phyloP scores from a whole-genome alignment of 2,113 vertebrate species.

The Cichladusa arquata region DNA sequence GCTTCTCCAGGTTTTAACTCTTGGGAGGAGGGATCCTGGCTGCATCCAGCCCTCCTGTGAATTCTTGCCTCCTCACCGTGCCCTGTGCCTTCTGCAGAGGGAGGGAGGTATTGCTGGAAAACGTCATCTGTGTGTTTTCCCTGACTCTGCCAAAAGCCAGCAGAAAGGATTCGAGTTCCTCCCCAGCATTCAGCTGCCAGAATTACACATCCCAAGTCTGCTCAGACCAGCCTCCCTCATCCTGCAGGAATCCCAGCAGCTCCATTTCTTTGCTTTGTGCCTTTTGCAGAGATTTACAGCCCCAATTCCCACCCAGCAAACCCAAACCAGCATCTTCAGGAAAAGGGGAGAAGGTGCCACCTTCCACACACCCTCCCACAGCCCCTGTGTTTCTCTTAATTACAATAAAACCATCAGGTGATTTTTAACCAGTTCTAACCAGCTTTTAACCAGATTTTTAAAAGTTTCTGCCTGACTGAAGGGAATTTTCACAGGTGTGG shows the following conservation, averaged over 20 bases:
- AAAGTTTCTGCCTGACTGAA: neutral
- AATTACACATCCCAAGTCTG: neutral
- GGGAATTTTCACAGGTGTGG: neutral
- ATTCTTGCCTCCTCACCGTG: neutral
- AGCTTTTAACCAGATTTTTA: neutral
- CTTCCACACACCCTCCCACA: neutral
- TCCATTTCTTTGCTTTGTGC: neutral
- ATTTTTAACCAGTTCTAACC: neutral
- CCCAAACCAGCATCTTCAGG: neutral
- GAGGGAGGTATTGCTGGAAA: neutral
- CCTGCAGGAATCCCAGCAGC: neutral
- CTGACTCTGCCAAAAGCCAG: neutral
- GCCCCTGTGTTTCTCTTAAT: neutral
- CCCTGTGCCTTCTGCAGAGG: neutral
- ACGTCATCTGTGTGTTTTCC: neutral
- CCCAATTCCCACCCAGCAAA: neutral
- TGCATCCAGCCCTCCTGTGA: neutral
- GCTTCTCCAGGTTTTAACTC: neutral
- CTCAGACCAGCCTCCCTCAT: neutral
- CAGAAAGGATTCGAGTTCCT: neutral
- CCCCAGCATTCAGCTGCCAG: neutral
- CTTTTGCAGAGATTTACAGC: neutral
- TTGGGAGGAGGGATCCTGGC: neutral
- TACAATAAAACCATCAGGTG: neutral
- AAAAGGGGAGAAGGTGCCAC: neutral